phyloP scores from a whole-genome alignment of 2,113 vertebrate species.

The Mellivora capensis region DNA sequence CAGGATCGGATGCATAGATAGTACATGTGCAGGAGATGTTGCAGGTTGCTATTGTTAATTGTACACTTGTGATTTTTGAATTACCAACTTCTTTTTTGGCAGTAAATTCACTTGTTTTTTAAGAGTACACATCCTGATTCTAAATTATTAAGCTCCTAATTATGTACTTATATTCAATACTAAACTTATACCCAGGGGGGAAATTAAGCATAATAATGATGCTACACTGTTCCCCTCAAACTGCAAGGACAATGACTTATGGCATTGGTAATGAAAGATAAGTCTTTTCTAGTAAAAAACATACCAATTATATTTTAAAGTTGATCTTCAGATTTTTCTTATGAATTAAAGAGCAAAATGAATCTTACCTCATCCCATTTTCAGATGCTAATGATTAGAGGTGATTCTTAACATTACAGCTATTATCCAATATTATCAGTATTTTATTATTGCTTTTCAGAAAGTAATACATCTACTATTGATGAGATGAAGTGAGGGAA shows the following conservation, averaged over 20 bases:
- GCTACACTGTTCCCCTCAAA: slow-evolving; percentile 24
- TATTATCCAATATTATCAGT: slow-evolving; percentile 34
- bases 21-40: neutral
- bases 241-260: slow-evolving; percentile 36
- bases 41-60: neutral
- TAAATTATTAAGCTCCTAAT: neutral
- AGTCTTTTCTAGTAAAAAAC: slow-evolving; percentile 58
- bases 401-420: slow-evolving; percentile 39
- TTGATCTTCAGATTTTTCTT: slow-evolving; percentile 66
- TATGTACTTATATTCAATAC: neutral
- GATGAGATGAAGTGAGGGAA: neutral
- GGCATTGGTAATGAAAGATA: slow-evolving; percentile 25
- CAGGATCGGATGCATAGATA: neutral
- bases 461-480: neutral
- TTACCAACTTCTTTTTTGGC: neutral
- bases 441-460: slow-evolving; percentile 52
- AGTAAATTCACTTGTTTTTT: neutral
- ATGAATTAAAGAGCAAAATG: slow-evolving; percentile 40
- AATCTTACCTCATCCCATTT: slow-evolving; percentile 39
- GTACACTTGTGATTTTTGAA: neutral
- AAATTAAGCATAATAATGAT: neutral
- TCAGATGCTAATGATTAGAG: slow-evolving; percentile 32
- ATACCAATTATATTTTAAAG: slow-evolving; percentile 52
- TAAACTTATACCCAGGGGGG: neutral
- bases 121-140: neutral